A percentile compares a stretch with the other conserved stretches of the same genome.
Evolutionary conservation across 2,797 vertebrate species (phyloP).

Genomic region (Enteromius trimaculatus): DNA sequence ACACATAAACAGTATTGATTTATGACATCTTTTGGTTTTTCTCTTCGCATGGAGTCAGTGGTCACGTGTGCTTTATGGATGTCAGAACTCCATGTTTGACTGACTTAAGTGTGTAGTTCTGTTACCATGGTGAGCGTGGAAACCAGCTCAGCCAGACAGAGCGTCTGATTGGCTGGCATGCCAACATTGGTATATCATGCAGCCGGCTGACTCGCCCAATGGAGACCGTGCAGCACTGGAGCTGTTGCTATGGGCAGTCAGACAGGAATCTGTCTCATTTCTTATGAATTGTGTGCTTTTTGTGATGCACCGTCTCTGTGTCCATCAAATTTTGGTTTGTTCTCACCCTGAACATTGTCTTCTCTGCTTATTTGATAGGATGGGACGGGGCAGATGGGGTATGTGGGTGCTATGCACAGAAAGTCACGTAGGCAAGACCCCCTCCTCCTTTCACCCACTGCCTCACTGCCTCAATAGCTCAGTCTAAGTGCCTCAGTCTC

Average conservation of each 20-base stretch:
- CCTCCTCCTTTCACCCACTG: conserved; percentile 4
- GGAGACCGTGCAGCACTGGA: conserved; percentile 59
- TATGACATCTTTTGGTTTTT: conserved; percentile 32
- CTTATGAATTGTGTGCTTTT: conserved; percentile 22
- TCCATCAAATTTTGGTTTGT: neutral
- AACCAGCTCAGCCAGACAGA: conserved; percentile 70
- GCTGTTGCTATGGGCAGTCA: conserved; percentile 80
- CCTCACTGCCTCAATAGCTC: neutral
- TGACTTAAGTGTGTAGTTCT: conserved; percentile 62
- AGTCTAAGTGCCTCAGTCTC: conserved; percentile 22
- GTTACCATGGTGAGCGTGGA: conserved; percentile 66
- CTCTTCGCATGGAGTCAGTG: conserved; percentile 18
- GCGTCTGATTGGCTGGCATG: conserved; percentile 74
- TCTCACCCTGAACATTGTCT: neutral
- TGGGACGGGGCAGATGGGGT: conserved; percentile 12
- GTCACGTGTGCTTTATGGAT: conserved; percentile 41
- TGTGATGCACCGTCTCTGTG: conserved; percentile 13
- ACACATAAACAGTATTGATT: conserved; percentile 24
- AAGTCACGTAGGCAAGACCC: conserved; percentile 51
- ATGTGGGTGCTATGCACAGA: conserved; percentile 41
- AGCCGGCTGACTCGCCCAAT: conserved; percentile 71
- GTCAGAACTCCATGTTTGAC: conserved; percentile 59
- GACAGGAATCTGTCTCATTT: conserved; percentile 48
- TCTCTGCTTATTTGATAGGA: conserved; percentile 3
- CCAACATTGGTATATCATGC: conserved; percentile 67